Percentiles rank a stretch among this genome's conserved stretches.
Conservation (phyloP, 2,113 vertebrate species). For the Neotragus pygmaeus region DNA sequence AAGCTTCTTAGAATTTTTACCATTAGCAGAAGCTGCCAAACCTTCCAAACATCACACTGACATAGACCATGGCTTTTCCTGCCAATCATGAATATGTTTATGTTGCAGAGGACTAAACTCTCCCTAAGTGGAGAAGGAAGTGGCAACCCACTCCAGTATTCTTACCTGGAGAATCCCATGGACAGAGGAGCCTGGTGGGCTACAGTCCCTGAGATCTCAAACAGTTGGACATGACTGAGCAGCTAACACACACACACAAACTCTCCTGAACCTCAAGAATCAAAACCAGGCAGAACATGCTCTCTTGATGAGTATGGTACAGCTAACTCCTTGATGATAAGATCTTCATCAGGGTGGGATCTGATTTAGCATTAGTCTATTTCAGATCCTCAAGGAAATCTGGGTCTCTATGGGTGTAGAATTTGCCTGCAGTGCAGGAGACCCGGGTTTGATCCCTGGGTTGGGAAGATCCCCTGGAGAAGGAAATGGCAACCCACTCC, state of each 20-base stretch:
- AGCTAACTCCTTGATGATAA: neutral
- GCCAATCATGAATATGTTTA: neutral
- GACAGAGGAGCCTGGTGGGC: neutral
- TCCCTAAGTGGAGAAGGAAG: neutral
- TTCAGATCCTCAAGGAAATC: neutral
- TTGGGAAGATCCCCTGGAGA: too few relatives aligned
- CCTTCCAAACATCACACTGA: neutral
- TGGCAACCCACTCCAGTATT: neutral
- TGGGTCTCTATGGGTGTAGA: neutral
- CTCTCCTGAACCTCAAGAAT: neutral
- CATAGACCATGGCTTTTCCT: neutral
- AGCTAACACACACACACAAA: neutral
- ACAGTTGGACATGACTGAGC: neutral
- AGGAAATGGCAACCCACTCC: too few relatives aligned
- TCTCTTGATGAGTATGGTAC: neutral
- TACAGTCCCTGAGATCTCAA: neutral
- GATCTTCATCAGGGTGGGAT: neutral
- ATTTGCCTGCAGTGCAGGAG: too few relatives aligned
- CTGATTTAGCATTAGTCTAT: neutral
- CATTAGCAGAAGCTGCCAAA: neutral
- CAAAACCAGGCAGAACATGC: neutral
- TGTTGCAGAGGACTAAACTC: neutral
- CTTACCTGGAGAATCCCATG: neutral
- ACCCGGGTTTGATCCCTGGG: too few relatives aligned
- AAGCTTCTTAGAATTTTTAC: neutral